phyloP scores from a whole-genome alignment of 2,888 invertebrate species.

The Harmothoe impar region DNA sequence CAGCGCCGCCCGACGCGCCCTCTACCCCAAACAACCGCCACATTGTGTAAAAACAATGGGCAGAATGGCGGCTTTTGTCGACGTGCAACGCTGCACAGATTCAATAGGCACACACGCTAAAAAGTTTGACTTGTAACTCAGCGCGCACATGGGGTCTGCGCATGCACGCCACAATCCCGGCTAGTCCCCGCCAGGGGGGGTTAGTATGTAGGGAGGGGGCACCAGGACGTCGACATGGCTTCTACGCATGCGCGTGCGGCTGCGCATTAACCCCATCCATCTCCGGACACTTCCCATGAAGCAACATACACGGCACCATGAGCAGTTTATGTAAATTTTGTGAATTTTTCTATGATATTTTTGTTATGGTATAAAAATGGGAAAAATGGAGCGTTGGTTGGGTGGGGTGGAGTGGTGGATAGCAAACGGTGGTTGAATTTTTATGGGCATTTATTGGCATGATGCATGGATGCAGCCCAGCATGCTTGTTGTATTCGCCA shows the following conservation, averaged over 20 bases:
- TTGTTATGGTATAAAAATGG: background rate
- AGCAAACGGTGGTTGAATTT: no score
- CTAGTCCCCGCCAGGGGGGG: background rate
- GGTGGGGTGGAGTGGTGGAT: no score
- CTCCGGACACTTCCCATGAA: no score
- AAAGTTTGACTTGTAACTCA: constrained; percentile 61
- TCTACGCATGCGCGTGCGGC: background rate
- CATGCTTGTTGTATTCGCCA: no score
- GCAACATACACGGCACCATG: background rate
- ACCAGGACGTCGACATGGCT: background rate
- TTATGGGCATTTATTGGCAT: no score
- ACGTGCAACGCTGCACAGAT: constrained; percentile 28
- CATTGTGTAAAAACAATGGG: constrained; percentile 41
- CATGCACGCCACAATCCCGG: constrained; percentile 51
- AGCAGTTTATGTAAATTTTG: constrained; percentile 45
- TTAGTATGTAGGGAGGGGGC: background rate
- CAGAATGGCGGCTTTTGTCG: background rate
- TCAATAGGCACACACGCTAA: constrained; percentile 54
- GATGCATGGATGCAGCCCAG: no score
- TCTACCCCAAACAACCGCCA: constrained; percentile 13
- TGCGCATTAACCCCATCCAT: background rate
- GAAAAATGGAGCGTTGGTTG: background rate
- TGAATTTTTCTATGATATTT: background rate
- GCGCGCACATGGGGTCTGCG: constrained; percentile 52
- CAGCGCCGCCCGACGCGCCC: background rate